A percentile compares a stretch with the other conserved stretches of the same genome.
These are phyloP conservation scores for Saturnia pavonia DNA, from an alignment of 2,888 invertebrate species.

Conservation along the genomic window DNA sequence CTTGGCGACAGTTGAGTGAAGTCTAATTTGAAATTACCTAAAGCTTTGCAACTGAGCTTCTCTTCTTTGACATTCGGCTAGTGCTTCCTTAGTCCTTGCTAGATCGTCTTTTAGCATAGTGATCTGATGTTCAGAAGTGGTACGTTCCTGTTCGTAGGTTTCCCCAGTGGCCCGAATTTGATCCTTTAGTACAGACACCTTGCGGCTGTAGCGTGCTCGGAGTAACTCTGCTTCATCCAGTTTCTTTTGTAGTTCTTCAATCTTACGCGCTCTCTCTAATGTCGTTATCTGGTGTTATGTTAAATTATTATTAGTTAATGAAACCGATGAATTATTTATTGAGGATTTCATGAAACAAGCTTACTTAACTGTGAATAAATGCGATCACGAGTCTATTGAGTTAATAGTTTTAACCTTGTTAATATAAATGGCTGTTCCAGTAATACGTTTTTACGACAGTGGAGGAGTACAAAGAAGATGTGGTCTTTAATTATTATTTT, in stretches of 20 bases:
- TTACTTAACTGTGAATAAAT: slow-evolving; percentile 40
- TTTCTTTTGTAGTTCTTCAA: slow-evolving; percentile 91
- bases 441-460: slow-evolving; percentile 41
- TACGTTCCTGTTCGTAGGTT: slow-evolving; percentile 86
- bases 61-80: slow-evolving; percentile 88
- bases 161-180: slow-evolving; percentile 86
- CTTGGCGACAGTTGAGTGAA: no score
- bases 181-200: slow-evolving; percentile 87
- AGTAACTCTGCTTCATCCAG: slow-evolving; percentile 91
- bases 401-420: slow-evolving; percentile 63
- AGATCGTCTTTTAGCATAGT: slow-evolving; percentile 89
- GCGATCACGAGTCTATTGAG: slow-evolving; percentile 56
- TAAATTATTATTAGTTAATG: slow-evolving; percentile 14
- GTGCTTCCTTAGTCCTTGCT: slow-evolving; percentile 86
- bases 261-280: slow-evolving; percentile 90
- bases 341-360: slow-evolving; percentile 23
- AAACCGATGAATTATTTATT: background rate
- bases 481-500: background rate
- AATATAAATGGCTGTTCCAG: slow-evolving; percentile 53
- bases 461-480: background rate
- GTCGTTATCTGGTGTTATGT: slow-evolving; percentile 85
- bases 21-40: slow-evolving; percentile 53
- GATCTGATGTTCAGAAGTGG: slow-evolving; percentile 86
- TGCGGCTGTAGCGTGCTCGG: slow-evolving; percentile 87
- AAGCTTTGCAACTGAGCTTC: slow-evolving; percentile 91